Evolutionary conservation across 2,888 invertebrate genomes (phyloP).

Genomic region (Teinopalpus imperialis): DNA sequence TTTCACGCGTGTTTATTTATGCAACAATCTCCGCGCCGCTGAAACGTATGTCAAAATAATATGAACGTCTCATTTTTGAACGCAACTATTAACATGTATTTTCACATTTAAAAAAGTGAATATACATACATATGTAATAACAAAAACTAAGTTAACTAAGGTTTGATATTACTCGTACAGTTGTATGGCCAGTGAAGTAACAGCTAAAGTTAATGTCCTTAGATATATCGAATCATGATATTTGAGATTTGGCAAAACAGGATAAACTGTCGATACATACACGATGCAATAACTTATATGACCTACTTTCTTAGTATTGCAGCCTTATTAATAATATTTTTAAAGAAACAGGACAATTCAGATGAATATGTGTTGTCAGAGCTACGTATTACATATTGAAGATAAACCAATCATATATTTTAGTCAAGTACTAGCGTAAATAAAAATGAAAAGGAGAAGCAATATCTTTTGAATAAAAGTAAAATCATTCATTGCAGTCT

Average conservation of each 20-base stretch:
- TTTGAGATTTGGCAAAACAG: not conserved
- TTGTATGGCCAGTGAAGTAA: conserved; percentile 13
- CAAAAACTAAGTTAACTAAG: conserved; percentile 2
- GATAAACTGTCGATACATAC: conserved; percentile 3
- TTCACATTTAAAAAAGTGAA: no score
- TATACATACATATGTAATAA: conserved; percentile 44
- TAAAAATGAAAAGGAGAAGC: no score
- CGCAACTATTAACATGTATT: conserved; percentile 41
- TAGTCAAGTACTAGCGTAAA: no score
- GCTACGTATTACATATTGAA: no score
- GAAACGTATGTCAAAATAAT: conserved; percentile 45
- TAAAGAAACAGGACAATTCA: no score
- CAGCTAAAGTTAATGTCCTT: conserved; percentile 27
- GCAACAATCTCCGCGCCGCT: conserved; percentile 35
- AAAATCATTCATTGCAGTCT: no score
- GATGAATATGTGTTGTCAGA: no score
- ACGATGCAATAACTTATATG: conserved; percentile 7
- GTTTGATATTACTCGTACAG: conserved; percentile 20
- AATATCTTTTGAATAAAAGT: no score
- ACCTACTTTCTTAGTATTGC: conserved; percentile 14
- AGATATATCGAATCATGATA: conserved; percentile 9
- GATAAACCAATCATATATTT: no score
- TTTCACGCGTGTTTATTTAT: conserved; percentile 60
- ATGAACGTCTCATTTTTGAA: conserved; percentile 41
- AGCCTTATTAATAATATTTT: no score